Percentiles rank a stretch among this genome's conserved stretches.
Conservation (phyloP, 2,888 invertebrate species). For the Agonopterix arenella region DNA sequence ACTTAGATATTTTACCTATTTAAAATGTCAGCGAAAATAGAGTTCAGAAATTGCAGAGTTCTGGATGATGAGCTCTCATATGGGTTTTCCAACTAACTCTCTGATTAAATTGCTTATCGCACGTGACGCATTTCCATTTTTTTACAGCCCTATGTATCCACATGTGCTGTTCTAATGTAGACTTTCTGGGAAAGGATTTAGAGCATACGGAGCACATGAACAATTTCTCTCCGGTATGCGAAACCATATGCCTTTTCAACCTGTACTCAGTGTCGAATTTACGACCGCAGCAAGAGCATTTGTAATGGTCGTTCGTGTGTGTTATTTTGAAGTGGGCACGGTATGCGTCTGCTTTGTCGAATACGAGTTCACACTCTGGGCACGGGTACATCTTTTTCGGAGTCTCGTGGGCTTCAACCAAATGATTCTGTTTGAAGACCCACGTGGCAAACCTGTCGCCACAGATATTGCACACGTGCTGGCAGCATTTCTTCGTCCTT, state of each 20-base stretch:
- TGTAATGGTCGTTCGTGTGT: constrained; percentile 17
- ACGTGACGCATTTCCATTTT: constrained; percentile 19
- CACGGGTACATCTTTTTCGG: constrained; percentile 19
- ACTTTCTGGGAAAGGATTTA: constrained; percentile 24
- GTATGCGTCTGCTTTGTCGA: constrained; percentile 17
- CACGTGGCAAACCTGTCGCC: constrained; percentile 23
- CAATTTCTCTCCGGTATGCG: constrained; percentile 42
- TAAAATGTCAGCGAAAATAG: no score
- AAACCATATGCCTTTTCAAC: constrained; percentile 40
- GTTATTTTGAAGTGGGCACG: constrained; percentile 20
- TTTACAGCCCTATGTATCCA: constrained; percentile 22
- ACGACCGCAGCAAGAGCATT: constrained; percentile 19
- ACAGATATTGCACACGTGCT: constrained; percentile 24
- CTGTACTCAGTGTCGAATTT: constrained; percentile 40
- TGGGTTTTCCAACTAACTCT: constrained; percentile 25
- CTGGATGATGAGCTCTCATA: constrained; percentile 42
- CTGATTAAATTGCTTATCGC: constrained; percentile 24
- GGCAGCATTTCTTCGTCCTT: constrained; percentile 23
- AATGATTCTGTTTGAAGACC: constrained; percentile 19
- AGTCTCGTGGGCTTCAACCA: constrained; percentile 20
- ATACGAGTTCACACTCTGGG: constrained; percentile 25
- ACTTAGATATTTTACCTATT: no score
- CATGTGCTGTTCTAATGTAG: constrained; percentile 23
- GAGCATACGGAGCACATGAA: constrained; percentile 38
- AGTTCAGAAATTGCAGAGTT: constrained; percentile 21